Evolutionary conservation across 2,888 invertebrate species (phyloP), one percentile per base, ranked within the genome.

Genomic region (Meteorus colon): DNA sequence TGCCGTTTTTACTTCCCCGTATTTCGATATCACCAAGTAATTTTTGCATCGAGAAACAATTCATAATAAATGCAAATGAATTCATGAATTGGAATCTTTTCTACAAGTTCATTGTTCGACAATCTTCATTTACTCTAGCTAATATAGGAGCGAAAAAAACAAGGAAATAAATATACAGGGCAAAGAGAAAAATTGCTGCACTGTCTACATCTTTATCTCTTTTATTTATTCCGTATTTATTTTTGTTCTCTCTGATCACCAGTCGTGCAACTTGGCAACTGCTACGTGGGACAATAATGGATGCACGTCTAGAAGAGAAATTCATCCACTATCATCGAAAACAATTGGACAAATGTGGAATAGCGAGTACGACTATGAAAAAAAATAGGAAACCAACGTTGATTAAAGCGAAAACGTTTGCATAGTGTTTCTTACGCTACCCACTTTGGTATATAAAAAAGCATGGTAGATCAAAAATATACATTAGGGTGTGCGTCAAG

Each of bases 381-480:
- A 68, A 71, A 68, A 69, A 62, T 73, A 51, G 24, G 67, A 55
- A 14, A 68, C 59, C 12, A 51, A 59, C 60, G 68, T 74, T 73
- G 24, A 45, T 62, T 10, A 55, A 27, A 31, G 24, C 45, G 67
- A 14, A 14, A 14, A 60, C 37, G 24, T 70, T 70, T 70, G 37
- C 41, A 24, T 70, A 41, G 48, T 59, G 45, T 70, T 69, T 41
- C 41, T 60, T 70, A 41, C 27, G 8, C 34, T 27, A 19, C 34
- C 59, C 59, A 45, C 27, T 4, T 55, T 6, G 16, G 60, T 29
- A 72, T 37, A 72, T n/a, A 29, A 69, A 82, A 81, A 86, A 87
- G 86, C 82, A 89, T 89, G 88, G 88, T 89, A 87, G 88, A 88
- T 81, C 86, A 87, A 75, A 84, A 75, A 88, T 87, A 88, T 82